Evolutionary conservation across 1,140 invertebrate genomes (phyloP), one percentile per base, ranked within the genome.

Genomic region (Chrysopa pallens): DNA sequence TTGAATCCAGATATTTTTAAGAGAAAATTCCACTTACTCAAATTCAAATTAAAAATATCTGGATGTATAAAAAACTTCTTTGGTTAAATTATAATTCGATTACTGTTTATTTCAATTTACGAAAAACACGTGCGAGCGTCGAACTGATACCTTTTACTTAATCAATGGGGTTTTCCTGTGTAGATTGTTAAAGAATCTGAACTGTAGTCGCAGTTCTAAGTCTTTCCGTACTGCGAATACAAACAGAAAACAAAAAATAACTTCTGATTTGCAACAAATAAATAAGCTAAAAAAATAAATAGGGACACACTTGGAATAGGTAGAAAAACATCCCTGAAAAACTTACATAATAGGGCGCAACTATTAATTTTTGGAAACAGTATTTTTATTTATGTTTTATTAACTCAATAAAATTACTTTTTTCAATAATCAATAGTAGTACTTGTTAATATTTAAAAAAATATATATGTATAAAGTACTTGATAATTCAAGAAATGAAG

Each of bases 141-240:
- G 43, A 39, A 38, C 28, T 38, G 49, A 42, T 51, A 53, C 50
- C 57, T 59, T 63, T 75, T 74, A 85, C 73, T 85, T 80, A 73
- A 83, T 81, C 72, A 81, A 74, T 66, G 76, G 75, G 62, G 76
- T 74, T 79, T 82, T 84, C 74, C 80, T 80, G 70, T 76, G 77
- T 66, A 80, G 76, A 74, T 83, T 83, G 75, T 84, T 85, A 83
- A 86, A 86, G 78, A 87, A 85, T 76, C 83, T 79, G 79, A 84
- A 86, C 72, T 83, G 79, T 70, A 85, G 79, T 73, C 81, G 79
- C 76, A 85, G 77, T 68, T 80, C 81, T 76, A 85, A 76, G 72
- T 85, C 81, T 85, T 86, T 86, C 75, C 84, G 81, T 82, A 86
- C 84, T 87, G 81, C 69, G 76, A 71, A 60, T 33, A 33, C n/a